Evolutionary conservation across 2,113 vertebrate genomes (phyloP).

Genomic region (Vulpes vulpes): DNA sequence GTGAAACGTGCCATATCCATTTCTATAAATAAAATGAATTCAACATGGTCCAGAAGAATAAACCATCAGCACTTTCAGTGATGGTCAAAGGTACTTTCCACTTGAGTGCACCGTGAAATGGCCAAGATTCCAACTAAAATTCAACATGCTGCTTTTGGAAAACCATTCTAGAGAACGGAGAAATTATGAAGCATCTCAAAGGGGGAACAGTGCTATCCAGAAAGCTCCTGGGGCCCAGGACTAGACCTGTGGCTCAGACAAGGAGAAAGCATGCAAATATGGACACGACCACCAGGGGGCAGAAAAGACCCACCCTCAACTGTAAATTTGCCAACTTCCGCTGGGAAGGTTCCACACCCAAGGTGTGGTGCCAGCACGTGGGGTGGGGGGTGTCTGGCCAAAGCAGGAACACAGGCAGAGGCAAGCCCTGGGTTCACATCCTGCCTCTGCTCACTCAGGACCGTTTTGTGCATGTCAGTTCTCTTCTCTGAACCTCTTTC

Average conservation of each 20-base stretch:
- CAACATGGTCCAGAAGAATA: not conserved
- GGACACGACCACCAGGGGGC: not conserved
- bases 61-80: not conserved
- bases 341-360: not conserved
- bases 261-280: not conserved
- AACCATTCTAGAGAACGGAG: not conserved
- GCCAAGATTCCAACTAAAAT: not conserved
- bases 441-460: not conserved
- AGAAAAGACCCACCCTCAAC: not conserved
- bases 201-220: not conserved
- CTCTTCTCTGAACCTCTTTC: not conserved
- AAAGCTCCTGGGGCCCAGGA: not conserved
- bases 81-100: conserved; percentile 3
- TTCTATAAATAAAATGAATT: conserved; percentile 35
- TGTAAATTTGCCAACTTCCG: not conserved
- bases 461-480: not conserved
- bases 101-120: not conserved
- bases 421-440: not conserved
- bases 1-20: not conserved
- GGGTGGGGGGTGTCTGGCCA: not conserved
- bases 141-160: not conserved
- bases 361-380: not conserved
- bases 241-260: not conserved
- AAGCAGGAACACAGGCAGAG: not conserved
- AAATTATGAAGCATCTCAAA: not conserved